phyloP scores from a whole-genome alignment of 2,113 vertebrate genomes.

The Indicator maculatus region DNA sequence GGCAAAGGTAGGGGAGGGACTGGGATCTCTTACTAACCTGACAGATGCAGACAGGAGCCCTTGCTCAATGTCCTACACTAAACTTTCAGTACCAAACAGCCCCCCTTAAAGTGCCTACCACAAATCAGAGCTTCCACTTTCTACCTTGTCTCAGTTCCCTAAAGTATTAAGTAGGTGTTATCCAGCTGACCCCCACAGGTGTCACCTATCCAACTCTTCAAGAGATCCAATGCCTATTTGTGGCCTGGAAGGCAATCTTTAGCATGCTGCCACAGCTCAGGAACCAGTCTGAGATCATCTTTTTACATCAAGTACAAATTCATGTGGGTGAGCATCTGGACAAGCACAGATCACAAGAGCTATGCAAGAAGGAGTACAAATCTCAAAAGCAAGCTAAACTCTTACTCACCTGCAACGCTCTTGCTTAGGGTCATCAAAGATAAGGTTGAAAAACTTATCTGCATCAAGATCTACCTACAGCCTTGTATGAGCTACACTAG shows the following conservation, averaged over 20 bases:
- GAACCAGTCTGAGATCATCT: neutral
- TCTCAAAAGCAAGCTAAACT: neutral
- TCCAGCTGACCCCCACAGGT: neutral
- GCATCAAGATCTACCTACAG: neutral
- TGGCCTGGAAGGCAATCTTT: neutral
- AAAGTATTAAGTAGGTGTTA: slow-evolving; percentile 29
- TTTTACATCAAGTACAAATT: slow-evolving; percentile 14
- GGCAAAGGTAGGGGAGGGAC: neutral
- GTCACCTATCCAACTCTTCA: slow-evolving; percentile 12
- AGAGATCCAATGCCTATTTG: neutral
- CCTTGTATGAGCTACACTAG: neutral
- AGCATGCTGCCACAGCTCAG: neutral
- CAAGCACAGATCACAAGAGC: neutral
- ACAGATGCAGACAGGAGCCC: slow-evolving; percentile 18
- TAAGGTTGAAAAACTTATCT: neutral
- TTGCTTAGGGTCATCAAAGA: neutral
- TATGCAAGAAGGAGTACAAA: neutral
- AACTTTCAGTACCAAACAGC: slow-evolving; percentile 38
- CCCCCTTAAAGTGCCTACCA: slow-evolving; percentile 23
- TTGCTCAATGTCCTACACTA: slow-evolving; percentile 25
- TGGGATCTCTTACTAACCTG: neutral
- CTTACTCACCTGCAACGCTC: neutral
- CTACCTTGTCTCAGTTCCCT: slow-evolving; percentile 28
- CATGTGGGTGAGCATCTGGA: neutral
- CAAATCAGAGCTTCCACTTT: slow-evolving; percentile 46